These are phyloP conservation scores for Glaucidium brasilianum DNA, from an alignment of 2,113 vertebrate species.

Conservation along the genomic window DNA sequence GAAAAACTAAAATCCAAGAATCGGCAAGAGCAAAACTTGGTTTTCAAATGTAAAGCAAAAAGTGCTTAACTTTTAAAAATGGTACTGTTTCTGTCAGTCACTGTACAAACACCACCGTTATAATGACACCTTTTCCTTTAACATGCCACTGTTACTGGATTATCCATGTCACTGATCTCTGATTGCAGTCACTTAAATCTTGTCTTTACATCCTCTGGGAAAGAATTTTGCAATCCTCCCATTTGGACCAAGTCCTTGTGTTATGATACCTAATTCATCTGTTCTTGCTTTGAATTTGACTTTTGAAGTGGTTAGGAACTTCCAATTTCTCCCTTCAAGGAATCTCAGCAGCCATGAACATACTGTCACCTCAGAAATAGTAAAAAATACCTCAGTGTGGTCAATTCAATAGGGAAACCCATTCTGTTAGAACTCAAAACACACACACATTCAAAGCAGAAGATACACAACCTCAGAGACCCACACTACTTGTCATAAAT, in stretches of 20 bases:
- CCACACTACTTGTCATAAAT: neutral
- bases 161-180: neutral
- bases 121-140: neutral
- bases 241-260: neutral
- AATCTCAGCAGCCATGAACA: neutral
- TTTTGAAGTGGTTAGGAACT: neutral
- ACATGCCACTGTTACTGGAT: neutral
- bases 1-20: neutral
- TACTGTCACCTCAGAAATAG: neutral
- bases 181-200: neutral
- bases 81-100: neutral
- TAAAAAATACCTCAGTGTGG: neutral
- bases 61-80: neutral
- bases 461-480: neutral
- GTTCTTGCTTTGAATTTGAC: neutral
- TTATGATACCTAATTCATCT: neutral
- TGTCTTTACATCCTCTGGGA: neutral
- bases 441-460: neutral
- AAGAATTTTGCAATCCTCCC: neutral
- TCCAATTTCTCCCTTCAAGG: neutral
- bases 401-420: neutral
- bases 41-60: neutral
- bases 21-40: neutral
- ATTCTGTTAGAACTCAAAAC: neutral
- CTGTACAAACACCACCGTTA: neutral